Base-by-base conservation (phyloP, 2,797 vertebrate genomes). In the Enteromius argenteus region DNA sequence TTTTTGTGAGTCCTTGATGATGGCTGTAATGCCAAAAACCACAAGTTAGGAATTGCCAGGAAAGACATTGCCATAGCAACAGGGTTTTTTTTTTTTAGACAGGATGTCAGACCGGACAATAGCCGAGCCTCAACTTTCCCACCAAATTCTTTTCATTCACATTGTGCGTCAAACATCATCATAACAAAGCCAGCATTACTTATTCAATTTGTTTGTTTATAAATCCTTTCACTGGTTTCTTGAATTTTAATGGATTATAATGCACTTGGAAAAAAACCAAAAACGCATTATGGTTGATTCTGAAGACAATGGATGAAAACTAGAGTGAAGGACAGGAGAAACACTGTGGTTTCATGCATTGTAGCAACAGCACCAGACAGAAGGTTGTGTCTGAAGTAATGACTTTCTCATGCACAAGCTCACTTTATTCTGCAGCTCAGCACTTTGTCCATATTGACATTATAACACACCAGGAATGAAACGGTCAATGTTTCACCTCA, bases 91-190 rank as follows among this genome's bases (percentile, higher is more conserved):
- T 39, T 42, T 71, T 67, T 78, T 64, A 11, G 13, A 37, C 87
- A 83, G 84, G 79, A 84, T 84, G 79, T 83, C 27, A 32, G 58
- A 51, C 49, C 9, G 72, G 84, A 89, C 85, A 86, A 87, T 87
- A 79, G 86, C 46, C 0, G 23, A 46, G 62, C 44, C 77, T 74
- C 68, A 51, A 89, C 67, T 86, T 89, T 85, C 86, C 85, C 88
- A 86, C 80, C 80, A 39, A 86, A 71, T 60, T 46, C 32, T 77
- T 78, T 84, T 78, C 51, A 35, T 27, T 67, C 14, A 27, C 75
- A 64, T 75, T 64, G 74, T 83, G 75, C 23, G 6, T 35, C 30
- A 27, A 75, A 78, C 42, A 85, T 71, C 66, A 60, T 68, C 73
- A 79, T 60, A 86, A 85, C 51, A 85, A 87, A 74, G 77, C 64